phyloP scores from a whole-genome alignment of 1,140 invertebrate species.

The Bombus cullumanus region DNA sequence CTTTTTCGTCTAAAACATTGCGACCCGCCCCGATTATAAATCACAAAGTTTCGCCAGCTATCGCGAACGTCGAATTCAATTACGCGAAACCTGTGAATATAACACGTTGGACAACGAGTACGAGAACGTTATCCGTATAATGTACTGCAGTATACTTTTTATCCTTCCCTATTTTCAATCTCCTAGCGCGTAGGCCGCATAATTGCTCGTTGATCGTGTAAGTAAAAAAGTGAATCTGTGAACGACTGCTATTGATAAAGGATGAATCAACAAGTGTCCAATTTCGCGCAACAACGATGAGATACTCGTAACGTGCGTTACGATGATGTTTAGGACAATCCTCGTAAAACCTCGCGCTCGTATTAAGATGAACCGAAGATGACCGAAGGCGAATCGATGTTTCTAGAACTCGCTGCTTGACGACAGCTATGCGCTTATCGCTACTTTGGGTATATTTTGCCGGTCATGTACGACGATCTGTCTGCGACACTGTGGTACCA shows the following conservation, averaged over 20 bases:
- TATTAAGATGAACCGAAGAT: neutral
- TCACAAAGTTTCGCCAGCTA: conserved; percentile 1
- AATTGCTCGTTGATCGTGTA: neutral
- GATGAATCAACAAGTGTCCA: conserved; percentile 26
- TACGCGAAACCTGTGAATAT: neutral
- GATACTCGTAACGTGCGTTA: neutral
- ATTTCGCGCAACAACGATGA: conserved; percentile 1
- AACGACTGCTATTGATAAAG: neutral
- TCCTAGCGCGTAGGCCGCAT: no score
- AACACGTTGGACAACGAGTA: no score
- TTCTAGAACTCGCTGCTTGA: no score
- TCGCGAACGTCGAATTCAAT: conserved; percentile 10
- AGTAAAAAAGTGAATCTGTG: neutral
- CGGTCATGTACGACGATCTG: no score
- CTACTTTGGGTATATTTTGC: no score
- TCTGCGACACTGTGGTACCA: no score
- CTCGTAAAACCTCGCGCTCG: neutral
- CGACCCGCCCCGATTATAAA: conserved; percentile 3
- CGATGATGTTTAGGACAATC: neutral
- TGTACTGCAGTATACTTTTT: neutral
- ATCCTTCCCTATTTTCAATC: neutral
- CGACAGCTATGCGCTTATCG: no score
- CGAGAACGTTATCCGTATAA: neutral
- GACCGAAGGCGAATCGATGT: no score
- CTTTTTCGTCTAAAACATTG: neutral